Base-by-base conservation (phyloP, 2,797 vertebrate genomes). In the Pyrocephalus nanus region DNA sequence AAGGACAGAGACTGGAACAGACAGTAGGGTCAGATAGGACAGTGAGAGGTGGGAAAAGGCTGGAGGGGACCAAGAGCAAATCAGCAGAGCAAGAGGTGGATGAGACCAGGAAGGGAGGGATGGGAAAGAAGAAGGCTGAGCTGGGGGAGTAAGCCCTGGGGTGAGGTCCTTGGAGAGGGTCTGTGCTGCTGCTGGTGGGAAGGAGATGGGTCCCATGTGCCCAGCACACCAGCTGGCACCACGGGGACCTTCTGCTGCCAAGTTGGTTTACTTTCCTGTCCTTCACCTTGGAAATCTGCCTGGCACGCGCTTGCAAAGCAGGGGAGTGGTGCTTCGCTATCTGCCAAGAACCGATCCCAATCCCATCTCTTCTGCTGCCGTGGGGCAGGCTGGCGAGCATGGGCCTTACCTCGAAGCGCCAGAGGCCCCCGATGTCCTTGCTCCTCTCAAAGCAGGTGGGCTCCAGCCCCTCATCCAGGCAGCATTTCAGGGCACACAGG, bases 391-490 rank as follows among this genome's bases (percentile, higher is more conserved):
- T 27, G 40, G 53, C 54, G 29, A 1, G 14, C 1, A 0, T 0
- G 0, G 60, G 48, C 17, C 94, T 96, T 95, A 95, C 94, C 94
- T 96, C 64, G 0, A 95, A 96, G 36, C 64, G 90, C 93, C 93
- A 95, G 78, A 96, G 94, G 6, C 94, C 96, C 8, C 90, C 85
- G 15, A 95, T 91, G 75, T 95, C 92, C n/a, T 84, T 8, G 3
- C 90, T 95, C 60, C 36, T 79, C 87, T 94, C 95, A 2, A 94
- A 95, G 86, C 95, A 96, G 67, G 58, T 90, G 70, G 96, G 86
- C 30, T 51, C 69, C 86, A 96, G 57, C 20, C 92, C 95, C 42
- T 95, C 96, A 19, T 96, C 96, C 96, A 96, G 88, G 82, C 95
- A 95, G 88, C 93, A 93, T 69, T 95, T 96, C 72, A 94, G 67